These are phyloP conservation scores for Dunckerocampus dactyliophorus DNA, from an alignment of 2,113 vertebrate species.

Conservation along the genomic window DNA sequence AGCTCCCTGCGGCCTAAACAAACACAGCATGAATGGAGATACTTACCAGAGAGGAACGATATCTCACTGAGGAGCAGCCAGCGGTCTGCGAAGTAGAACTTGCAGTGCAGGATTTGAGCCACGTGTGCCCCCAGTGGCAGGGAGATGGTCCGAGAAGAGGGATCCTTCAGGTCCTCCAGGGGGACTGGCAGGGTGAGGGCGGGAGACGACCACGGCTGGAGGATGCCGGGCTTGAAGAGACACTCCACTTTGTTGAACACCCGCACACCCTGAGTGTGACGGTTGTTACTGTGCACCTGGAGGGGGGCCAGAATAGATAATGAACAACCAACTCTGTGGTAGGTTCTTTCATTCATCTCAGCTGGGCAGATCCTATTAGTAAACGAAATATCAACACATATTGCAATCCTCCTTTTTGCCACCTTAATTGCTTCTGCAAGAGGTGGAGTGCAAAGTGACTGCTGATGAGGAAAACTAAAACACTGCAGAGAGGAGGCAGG, in stretches of 20 bases:
- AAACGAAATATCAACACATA: conserved; percentile 37
- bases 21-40: neutral
- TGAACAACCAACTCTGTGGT: neutral
- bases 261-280: conserved; percentile 81
- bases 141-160: conserved; percentile 77
- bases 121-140: conserved; percentile 72
- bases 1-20: too few species aligned
- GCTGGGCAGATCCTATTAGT: conserved; percentile 38
- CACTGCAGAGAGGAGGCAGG: neutral
- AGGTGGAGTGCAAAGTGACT: conserved; percentile 7
- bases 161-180: conserved; percentile 79
- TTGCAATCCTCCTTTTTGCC: conserved; percentile 27
- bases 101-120: conserved; percentile 83
- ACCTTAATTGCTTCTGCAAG: conserved; percentile 51
- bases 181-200: conserved; percentile 66
- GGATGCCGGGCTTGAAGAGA: conserved; percentile 76
- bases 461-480: conserved; percentile 24
- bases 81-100: conserved; percentile 80
- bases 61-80: conserved; percentile 96
- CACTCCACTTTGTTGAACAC: conserved; percentile 84
- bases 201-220: conserved; percentile 78
- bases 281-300: conserved; percentile 93
- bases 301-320: neutral
- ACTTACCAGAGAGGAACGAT: conserved; percentile 82
- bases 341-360: conserved; percentile 22